phyloP scores from a whole-genome alignment of 2,113 vertebrate genomes.

The Cairina moschata region DNA sequence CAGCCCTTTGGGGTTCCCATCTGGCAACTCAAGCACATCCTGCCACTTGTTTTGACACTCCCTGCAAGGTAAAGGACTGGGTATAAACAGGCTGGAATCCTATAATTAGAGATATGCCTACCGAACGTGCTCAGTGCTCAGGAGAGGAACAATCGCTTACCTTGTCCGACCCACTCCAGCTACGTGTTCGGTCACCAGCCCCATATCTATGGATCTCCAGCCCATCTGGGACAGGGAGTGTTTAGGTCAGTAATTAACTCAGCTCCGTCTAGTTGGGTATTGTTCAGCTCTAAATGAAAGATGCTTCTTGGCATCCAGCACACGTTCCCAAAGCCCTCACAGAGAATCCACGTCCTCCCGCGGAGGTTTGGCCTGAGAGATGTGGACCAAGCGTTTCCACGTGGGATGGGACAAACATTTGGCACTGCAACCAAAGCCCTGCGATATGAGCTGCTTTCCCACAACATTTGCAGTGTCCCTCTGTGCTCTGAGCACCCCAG shows the following conservation, averaged over 20 bases:
- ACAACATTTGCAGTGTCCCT: not conserved
- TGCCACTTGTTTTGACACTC: not conserved
- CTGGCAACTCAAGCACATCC: not conserved
- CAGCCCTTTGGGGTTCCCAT: not conserved
- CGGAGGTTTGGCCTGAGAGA: not conserved
- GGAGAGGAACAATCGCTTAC: not conserved
- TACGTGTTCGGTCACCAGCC: not conserved
- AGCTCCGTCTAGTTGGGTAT: not conserved
- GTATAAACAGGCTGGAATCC: not conserved
- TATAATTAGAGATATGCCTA: not conserved
- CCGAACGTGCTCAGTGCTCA: not conserved
- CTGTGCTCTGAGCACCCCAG: not conserved
- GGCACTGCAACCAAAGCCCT: not conserved
- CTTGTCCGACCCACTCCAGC: not conserved
- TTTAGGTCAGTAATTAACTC: not conserved
- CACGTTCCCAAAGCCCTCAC: not conserved
- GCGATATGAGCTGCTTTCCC: rapidly evolving
- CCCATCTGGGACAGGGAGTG: not conserved
- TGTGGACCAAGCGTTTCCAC: not conserved
- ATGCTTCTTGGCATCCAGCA: not conserved
- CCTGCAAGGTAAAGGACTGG: not conserved
- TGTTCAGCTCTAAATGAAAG: not conserved
- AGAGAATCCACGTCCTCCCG: not conserved
- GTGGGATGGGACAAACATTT: not conserved
- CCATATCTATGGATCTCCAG: not conserved